Conservation (phyloP, 2,797 vertebrate species). For the Salarias fasciatus region DNA sequence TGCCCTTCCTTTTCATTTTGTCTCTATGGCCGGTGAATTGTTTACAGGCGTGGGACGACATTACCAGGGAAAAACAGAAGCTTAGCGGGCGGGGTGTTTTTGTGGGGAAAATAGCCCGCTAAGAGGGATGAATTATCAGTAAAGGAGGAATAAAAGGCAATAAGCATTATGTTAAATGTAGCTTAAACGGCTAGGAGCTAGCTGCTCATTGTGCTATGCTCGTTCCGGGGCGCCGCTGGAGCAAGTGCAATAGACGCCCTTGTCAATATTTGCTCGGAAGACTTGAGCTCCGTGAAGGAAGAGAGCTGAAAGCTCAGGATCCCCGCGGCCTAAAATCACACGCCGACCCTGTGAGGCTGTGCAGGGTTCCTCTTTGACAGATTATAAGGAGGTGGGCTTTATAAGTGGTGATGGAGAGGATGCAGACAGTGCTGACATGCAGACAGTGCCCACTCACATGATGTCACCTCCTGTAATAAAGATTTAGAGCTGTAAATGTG, state of each 20-base stretch:
- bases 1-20: too few species aligned
- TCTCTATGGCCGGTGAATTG: too few species aligned
- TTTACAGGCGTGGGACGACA: too few species aligned
- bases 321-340: neutral
- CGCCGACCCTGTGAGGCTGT: too few species aligned
- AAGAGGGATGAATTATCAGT: too few species aligned
- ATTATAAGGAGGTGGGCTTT: constrained; percentile 26
- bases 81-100: too few species aligned
- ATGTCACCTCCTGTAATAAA: constrained; percentile 34
- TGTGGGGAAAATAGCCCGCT: too few species aligned
- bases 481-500: neutral
- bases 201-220: constrained; percentile 60
- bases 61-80: too few species aligned
- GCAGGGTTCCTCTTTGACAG: too few species aligned
- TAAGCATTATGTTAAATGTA: neutral
- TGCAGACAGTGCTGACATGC: constrained; percentile 28
- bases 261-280: constrained; percentile 69
- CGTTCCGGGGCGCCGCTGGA: constrained; percentile 75
- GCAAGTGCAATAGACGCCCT: constrained; percentile 73
- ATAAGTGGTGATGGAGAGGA: constrained; percentile 24
- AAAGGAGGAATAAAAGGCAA: too few species aligned
- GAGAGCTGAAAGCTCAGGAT: neutral
- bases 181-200: constrained; percentile 7
- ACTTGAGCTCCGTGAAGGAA: neutral
- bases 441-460: constrained; percentile 14